These are phyloP conservation scores for Aegotheles bennettii DNA, from an alignment of 2,113 vertebrate genomes.

Conservation along the genomic window DNA sequence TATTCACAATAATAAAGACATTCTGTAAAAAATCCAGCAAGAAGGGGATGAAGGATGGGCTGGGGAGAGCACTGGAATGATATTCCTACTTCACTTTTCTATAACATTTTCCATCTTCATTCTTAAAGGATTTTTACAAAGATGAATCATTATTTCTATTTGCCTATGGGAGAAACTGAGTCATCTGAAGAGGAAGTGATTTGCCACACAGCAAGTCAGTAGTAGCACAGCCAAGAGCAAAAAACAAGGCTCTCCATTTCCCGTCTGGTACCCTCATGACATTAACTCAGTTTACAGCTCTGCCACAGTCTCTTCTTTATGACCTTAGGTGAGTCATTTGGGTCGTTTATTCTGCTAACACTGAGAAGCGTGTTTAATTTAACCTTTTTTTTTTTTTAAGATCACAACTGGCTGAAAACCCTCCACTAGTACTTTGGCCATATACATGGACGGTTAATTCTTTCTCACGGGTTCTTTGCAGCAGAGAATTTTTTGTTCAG, in stretches of 20 bases:
- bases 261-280: not conserved
- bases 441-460: not conserved
- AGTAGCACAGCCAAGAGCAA: constrained; percentile 8
- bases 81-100: not conserved
- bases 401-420: not conserved
- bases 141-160: constrained; percentile 1
- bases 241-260: not conserved
- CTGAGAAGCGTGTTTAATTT: not conserved
- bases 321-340: not conserved
- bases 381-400: not conserved
- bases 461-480: not conserved
- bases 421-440: not conserved
- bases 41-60: not conserved
- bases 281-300: not conserved
- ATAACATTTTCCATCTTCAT: not conserved
- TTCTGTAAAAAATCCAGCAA: not conserved
- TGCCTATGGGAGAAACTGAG: constrained; percentile 23
- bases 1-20: not conserved
- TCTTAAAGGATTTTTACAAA: not conserved
- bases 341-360: not conserved
- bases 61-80: not conserved
- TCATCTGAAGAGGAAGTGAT: constrained; percentile 47
- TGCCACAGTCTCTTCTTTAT: not conserved
- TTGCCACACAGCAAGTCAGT: not conserved
- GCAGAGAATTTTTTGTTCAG: not conserved